A percentile compares a stretch with the other conserved stretches of the same genome.
Conservation (phyloP, 2,888 invertebrate genomes). For the Labia minor region DNA sequence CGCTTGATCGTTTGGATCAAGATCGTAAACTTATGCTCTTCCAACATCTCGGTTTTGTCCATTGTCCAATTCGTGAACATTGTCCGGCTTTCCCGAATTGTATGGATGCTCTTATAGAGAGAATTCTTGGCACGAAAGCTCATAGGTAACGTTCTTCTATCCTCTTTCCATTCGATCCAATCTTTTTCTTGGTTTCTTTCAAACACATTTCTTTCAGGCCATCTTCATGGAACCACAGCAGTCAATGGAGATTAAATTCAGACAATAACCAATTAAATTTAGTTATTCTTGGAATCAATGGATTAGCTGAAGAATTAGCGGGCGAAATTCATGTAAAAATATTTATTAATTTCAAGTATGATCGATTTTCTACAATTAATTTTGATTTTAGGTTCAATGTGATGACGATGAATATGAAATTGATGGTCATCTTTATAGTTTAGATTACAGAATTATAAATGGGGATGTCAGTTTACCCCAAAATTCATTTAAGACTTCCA, state of each 20-base stretch:
- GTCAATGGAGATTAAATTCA: constrained; percentile 52
- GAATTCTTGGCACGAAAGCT: constrained; percentile 56
- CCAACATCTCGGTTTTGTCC: constrained; percentile 90
- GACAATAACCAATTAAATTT: constrained; percentile 70
- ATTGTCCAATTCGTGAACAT: constrained; percentile 87
- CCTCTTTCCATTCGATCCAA: not conserved
- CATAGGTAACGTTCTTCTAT: constrained; percentile 39
- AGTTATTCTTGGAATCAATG: constrained; percentile 76
- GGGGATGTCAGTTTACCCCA: constrained; percentile 71
- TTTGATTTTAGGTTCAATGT: constrained; percentile 55
- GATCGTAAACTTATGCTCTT: constrained; percentile 89
- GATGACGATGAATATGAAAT: constrained; percentile 77
- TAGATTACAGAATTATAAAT: constrained; percentile 76
- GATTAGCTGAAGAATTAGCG: constrained; percentile 76
- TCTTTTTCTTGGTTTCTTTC: not conserved
- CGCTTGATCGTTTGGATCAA: constrained; percentile 85
- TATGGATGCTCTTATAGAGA: constrained; percentile 64
- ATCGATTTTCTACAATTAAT: not conserved
- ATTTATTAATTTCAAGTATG: constrained; percentile 8
- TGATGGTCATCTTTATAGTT: constrained; percentile 65
- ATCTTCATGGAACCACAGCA: constrained; percentile 52
- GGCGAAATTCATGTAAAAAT: constrained; percentile 59
- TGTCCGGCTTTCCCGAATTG: constrained; percentile 82
- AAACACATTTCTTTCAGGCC: constrained; percentile 37
- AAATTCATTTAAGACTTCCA: constrained; percentile 70